Evolutionary conservation across 1,140 invertebrate species (phyloP), one percentile per base, ranked within the genome.

Genomic region (Fopius arisanus): DNA sequence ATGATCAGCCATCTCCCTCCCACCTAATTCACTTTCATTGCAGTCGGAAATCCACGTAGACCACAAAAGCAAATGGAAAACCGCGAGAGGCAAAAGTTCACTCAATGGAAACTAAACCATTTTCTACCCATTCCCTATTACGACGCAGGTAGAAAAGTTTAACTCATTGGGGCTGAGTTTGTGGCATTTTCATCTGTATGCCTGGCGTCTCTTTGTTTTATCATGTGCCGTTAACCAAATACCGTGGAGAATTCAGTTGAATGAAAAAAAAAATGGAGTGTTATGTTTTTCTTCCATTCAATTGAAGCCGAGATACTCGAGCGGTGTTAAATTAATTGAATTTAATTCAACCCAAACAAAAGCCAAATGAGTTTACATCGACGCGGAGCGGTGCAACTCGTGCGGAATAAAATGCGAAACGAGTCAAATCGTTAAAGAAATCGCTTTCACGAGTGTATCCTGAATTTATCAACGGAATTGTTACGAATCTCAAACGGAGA

Each of bases 311-410:
- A 29, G 23, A 43, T 23, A 29, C 21, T 63, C 69, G 14, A 62
- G 19, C 31, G 31, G 72, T 73, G 72, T 67, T 68, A 73, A 73
- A 73, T 73, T 68, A 73, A 73, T 73, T 66, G 51, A 73, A 73
- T 73, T 73, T 73, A 68, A 68, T 73, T 73, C 66, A 73, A 68
- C 72, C 67, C 65, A 31, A 72, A 72, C 63, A 63, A 72, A 72
- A 48, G 63, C 70, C 70, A 72, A 43, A 59, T 59, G 54, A 28
- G 54, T 59, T 59, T 59, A 59, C 54, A 59, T 59, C 54, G 54
- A 28, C 19, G 54, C 23, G 10, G 21, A 59, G 59, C 40, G 37
- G 70, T 37, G 62, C 59, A 28, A 72, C 54, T 62, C 70, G 70
- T 72, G 70, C 70, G 59, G 70, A 72, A 72, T 40, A 40, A 59